These are phyloP conservation scores for Pollachius pollachius DNA, from an alignment of 2,113 vertebrate species.

Conservation along the genomic window DNA sequence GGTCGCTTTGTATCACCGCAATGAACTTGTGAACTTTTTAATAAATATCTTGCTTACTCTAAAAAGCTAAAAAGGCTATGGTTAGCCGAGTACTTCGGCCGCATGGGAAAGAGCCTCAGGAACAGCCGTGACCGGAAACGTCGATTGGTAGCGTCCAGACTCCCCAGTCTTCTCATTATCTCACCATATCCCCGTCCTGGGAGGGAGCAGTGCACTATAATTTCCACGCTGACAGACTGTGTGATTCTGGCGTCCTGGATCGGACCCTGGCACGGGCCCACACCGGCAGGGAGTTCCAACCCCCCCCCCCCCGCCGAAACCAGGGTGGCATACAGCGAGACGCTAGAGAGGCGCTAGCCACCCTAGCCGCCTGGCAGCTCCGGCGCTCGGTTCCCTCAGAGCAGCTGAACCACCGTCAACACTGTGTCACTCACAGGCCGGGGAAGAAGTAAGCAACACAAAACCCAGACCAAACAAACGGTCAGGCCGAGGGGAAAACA, in stretches of 20 bases:
- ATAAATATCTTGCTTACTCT: not conserved
- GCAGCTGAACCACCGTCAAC: constrained; percentile 29
- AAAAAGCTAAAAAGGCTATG: constrained; percentile 3
- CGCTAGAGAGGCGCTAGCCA: constrained; percentile 46
- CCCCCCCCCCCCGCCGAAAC: constrained; percentile 24
- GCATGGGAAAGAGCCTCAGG: constrained; percentile 17
- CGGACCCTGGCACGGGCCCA: constrained; percentile 14
- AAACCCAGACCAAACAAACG: constrained; percentile 57
- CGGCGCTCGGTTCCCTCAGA: constrained; percentile 33
- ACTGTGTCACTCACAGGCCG: constrained; percentile 41
- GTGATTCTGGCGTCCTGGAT: constrained; percentile 38
- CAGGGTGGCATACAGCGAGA: constrained; percentile 47
- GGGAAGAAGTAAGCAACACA: constrained; percentile 19
- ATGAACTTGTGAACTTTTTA: no score
- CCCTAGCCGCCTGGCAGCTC: constrained; percentile 34
- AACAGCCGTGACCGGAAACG: constrained; percentile 19
- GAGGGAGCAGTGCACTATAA: constrained; percentile 42
- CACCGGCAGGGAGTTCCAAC: constrained; percentile 39
- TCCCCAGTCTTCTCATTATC: constrained; percentile 45
- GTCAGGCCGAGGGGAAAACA: constrained; percentile 59
- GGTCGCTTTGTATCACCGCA: no score
- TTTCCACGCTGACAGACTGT: constrained; percentile 26
- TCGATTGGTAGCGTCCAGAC: constrained; percentile 13
- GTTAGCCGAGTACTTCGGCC: constrained; percentile 11
- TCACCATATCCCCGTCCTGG: constrained; percentile 34